These are phyloP conservation scores for Drosophila jambulina DNA, from an alignment of 1,140 invertebrate genomes.

Conservation along the genomic window DNA sequence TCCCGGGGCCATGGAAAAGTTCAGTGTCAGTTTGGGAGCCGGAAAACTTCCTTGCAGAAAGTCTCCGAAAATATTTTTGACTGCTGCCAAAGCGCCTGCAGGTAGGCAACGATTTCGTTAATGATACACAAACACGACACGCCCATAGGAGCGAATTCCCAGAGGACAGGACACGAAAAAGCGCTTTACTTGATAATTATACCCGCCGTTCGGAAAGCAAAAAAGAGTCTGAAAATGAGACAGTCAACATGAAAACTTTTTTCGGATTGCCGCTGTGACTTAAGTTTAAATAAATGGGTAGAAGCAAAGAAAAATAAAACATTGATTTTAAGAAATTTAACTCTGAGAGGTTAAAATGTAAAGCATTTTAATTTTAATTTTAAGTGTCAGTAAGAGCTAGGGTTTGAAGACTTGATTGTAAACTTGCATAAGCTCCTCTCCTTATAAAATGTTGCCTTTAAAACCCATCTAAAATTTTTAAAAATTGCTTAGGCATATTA, in stretches of 20 bases:
- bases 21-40: slow-evolving; percentile 4
- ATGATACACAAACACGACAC: slow-evolving; percentile 62
- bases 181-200: slow-evolving; percentile 40
- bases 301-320: not conserved
- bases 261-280: not conserved
- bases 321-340: not conserved
- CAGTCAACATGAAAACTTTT: slow-evolving; percentile 6
- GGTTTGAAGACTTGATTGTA: no score
- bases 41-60: slow-evolving; percentile 8
- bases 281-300: not conserved
- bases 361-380: no score
- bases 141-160: not conserved
- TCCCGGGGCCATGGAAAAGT: slow-evolving; percentile 2
- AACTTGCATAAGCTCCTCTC: not conserved
- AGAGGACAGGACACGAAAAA: slow-evolving; percentile 1
- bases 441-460: not conserved
- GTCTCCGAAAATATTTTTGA: slow-evolving; percentile 15
- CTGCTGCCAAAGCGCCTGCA: slow-evolving; percentile 48
- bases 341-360: not conserved
- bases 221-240: slow-evolving; percentile 7
- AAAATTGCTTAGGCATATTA: no score
- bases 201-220: not conserved
- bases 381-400: not conserved
- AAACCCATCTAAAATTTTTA: not conserved
- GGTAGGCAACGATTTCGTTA: slow-evolving; percentile 56